Percentiles rank a stretch among this genome's conserved stretches.
Evolutionary conservation across 2,797 vertebrate species (phyloP).

Genomic region (Oreonectes daqikongensis): DNA sequence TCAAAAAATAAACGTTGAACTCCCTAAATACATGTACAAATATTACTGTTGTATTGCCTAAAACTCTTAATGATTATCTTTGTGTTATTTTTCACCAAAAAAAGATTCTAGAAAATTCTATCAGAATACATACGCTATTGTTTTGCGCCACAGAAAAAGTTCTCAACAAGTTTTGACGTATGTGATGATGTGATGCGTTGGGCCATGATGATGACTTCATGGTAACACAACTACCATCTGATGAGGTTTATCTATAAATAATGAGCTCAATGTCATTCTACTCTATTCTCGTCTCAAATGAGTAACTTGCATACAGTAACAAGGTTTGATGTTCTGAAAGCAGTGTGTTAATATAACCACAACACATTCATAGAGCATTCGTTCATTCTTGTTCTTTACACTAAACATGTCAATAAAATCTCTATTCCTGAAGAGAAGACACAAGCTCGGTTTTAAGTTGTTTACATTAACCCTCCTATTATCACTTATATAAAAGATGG

Average conservation of each 20-base stretch:
- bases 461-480: no score
- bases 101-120: no score
- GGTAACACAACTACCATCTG: conserved; percentile 44
- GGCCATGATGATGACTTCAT: conserved; percentile 10
- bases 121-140: no score
- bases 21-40: no score
- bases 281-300: conserved; percentile 34
- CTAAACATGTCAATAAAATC: no score
- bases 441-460: no score
- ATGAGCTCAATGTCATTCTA: conserved; percentile 64
- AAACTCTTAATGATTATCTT: not conserved
- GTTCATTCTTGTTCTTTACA: no score
- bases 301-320: conserved; percentile 22
- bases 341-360: not conserved
- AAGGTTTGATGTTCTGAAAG: not conserved
- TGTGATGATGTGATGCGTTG: not conserved
- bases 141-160: not conserved
- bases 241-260: conserved; percentile 65
- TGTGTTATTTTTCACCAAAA: not conserved
- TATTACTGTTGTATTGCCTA: no score
- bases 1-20: no score
- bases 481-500: no score
- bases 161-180: not conserved
- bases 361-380: not conserved
- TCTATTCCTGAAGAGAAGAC: no score